phyloP scores from a whole-genome alignment of 2,888 invertebrate species.

The Volucella inanis region DNA sequence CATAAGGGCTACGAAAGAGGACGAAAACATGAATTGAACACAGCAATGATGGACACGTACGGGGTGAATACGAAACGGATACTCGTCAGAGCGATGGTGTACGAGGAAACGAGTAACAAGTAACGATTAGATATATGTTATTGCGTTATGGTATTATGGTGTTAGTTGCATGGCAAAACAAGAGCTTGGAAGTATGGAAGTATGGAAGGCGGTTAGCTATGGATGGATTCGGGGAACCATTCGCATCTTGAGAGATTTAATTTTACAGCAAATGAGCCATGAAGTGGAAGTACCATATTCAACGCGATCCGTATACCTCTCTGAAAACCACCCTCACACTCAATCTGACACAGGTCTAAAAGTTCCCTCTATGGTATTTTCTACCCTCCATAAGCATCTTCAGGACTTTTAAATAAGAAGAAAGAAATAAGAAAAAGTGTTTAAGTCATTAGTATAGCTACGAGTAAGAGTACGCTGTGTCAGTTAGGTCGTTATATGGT shows the following conservation, averaged over 20 bases:
- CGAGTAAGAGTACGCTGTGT: too few relatives aligned
- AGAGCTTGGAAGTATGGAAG: background rate
- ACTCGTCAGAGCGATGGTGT: background rate
- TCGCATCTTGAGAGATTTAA: conserved; percentile 61
- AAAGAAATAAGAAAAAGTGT: background rate
- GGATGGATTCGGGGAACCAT: conserved; percentile 36
- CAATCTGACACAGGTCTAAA: background rate
- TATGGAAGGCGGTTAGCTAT: background rate
- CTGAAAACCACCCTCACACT: background rate
- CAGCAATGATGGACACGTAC: conserved; percentile 3
- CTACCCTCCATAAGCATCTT: background rate
- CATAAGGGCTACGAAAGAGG: conserved; percentile 31
- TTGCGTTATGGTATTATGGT: background rate
- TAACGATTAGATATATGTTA: too few relatives aligned
- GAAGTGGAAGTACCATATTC: conserved; percentile 55
- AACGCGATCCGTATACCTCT: conserved; percentile 24
- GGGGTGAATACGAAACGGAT: background rate
- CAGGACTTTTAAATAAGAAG: conserved; percentile 1
- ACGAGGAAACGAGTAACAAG: background rate
- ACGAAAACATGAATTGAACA: conserved; percentile 41
- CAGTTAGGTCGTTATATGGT: background rate
- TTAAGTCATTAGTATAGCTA: conserved; percentile 14
- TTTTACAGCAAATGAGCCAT: conserved; percentile 60
- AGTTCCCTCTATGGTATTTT: background rate
- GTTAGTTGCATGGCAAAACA: conserved; percentile 1